These are phyloP conservation scores for Nomada fucata DNA, from an alignment of 2,888 invertebrate genomes.

Conservation along the genomic window DNA sequence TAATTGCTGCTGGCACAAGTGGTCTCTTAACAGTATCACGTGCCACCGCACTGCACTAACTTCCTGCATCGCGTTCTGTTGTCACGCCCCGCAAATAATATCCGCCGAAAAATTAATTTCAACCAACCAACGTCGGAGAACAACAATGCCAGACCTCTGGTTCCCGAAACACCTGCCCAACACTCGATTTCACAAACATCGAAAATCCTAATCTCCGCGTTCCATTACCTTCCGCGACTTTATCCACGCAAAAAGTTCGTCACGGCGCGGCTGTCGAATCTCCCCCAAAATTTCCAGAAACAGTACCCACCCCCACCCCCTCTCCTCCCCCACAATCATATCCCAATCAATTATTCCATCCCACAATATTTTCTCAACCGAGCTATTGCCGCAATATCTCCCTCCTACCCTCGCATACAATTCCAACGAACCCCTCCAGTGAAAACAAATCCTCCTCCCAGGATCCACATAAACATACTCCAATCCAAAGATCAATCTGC, in stretches of 20 bases:
- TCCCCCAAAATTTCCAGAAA: background rate
- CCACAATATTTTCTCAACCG: background rate
- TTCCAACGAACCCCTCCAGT: background rate
- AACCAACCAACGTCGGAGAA: no score
- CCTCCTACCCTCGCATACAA: background rate
- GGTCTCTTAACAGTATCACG: constrained; percentile 17
- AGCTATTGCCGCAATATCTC: background rate
- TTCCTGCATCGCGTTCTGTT: background rate
- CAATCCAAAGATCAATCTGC: constrained; percentile 47
- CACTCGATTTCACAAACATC: no score
- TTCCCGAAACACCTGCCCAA: no score
- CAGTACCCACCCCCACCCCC: no score
- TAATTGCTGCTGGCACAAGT: constrained; percentile 33
- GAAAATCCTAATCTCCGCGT: background rate
- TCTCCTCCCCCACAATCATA: background rate
- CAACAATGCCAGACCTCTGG: no score
- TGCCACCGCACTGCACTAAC: constrained; percentile 3
- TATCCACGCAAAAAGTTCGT: background rate
- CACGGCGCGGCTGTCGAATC: no score
- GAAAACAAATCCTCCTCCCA: constrained; percentile 17
- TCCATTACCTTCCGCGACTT: no score
- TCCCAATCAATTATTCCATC: background rate
- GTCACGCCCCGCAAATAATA: background rate
- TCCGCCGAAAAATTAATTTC: background rate
- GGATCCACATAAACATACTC: background rate